Percentiles rank a stretch among this genome's conserved stretches.
These are phyloP conservation scores for Prunella fulvescens DNA, from an alignment of 2,113 vertebrate genomes.

Conservation along the genomic window DNA sequence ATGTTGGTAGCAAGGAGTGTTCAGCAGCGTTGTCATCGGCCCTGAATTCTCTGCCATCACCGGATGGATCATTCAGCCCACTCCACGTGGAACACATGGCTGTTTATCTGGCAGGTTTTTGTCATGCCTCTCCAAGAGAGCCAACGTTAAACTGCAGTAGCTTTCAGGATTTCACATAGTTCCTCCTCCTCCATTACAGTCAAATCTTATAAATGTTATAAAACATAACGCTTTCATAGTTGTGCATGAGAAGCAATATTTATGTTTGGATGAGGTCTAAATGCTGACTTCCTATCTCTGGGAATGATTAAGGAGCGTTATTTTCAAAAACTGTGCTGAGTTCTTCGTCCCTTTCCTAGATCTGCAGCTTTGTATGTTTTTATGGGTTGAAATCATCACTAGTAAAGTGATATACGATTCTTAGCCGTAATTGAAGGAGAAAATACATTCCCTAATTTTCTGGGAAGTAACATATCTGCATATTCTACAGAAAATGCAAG, in stretches of 20 bases:
- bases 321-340: neutral
- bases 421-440: neutral
- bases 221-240: neutral
- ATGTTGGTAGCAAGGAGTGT: neutral
- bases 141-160: neutral
- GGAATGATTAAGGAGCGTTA: neutral
- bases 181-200: neutral
- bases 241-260: neutral
- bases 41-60: neutral
- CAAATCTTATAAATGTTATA: neutral
- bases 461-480: neutral
- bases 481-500: neutral
- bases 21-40: neutral
- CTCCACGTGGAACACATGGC: neutral
- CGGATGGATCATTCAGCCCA: neutral
- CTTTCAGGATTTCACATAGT: neutral
- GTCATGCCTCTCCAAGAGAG: neutral
- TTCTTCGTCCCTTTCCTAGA: neutral
- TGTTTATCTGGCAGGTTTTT: neutral
- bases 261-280: neutral
- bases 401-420: neutral
- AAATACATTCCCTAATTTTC: neutral
- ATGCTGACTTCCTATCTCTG: neutral
- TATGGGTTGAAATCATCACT: neutral
- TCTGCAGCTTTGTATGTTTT: neutral